Evolutionary conservation across 2,888 invertebrate genomes (phyloP).

Genomic region (Plutella xylostella): DNA sequence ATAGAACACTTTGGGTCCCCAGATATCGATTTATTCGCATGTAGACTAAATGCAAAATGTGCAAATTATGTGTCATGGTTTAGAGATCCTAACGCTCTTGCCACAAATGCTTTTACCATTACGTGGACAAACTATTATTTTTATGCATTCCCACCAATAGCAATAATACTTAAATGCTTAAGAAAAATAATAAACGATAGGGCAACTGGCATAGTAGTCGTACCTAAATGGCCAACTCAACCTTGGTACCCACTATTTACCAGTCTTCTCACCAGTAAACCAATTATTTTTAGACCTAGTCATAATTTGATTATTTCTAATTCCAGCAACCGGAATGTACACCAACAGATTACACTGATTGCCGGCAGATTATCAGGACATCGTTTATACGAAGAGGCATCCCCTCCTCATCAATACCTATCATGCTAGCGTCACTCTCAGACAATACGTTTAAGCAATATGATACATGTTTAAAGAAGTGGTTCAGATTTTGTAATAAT

Average conservation of each 20-base stretch:
- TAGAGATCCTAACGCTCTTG: background rate
- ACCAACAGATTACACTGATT: slow-evolving; percentile 3
- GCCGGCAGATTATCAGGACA: slow-evolving; percentile 14
- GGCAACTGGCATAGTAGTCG: slow-evolving; percentile 11
- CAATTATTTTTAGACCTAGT: slow-evolving; percentile 9
- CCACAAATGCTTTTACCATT: background rate
- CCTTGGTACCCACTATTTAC: background rate
- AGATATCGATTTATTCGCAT: background rate
- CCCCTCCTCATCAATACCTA: slow-evolving; percentile 8
- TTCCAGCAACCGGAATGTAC: slow-evolving; percentile 15
- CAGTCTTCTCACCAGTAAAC: background rate
- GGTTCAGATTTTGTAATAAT: slow-evolving; percentile 12
- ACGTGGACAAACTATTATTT: slow-evolving; percentile 5
- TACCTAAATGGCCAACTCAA: slow-evolving; percentile 5
- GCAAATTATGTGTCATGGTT: background rate
- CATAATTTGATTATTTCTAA: slow-evolving; percentile 12
- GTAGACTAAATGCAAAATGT: background rate
- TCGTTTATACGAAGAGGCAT: slow-evolving; percentile 7
- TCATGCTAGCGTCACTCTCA: slow-evolving; percentile 15
- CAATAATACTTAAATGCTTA: slow-evolving; percentile 10
- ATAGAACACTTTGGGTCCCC: background rate
- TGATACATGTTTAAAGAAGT: slow-evolving; percentile 11
- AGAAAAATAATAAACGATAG: slow-evolving; percentile 13
- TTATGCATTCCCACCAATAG: slow-evolving; percentile 17
- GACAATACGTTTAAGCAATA: slow-evolving; percentile 13